Base-by-base conservation (phyloP, 2,888 invertebrate species). In the Ectropis crepuscularia region DNA sequence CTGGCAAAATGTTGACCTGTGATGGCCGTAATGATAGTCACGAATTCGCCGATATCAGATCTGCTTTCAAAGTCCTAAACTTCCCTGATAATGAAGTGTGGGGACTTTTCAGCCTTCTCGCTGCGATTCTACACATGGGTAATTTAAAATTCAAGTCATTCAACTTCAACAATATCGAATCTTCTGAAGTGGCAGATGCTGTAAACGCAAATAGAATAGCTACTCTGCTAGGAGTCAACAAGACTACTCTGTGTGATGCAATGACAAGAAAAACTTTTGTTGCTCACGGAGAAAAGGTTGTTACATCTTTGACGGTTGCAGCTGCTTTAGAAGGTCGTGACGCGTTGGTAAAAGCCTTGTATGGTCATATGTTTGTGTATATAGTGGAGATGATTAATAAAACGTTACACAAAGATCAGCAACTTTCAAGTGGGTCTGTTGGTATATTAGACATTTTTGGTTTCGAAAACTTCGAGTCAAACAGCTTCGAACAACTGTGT, bases 361-460 rank as follows among this genome's bases (percentile, higher is more conserved):
- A 99, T 82, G 98, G 98, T 0, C 95, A 96, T 69, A 94, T 99
- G 76, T 99, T 99, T 82, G 95, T 97, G 65, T 96, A 96, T 90
- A 96, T 99, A 60, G 97, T 99, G 0, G 95, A 96, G 12, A 97
- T 97, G 86, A 98, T 99, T 70, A 99, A 99, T 82, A 94, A 94
- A 71, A 97, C 98, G 6, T 96, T 99, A 65, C 95, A 94, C 75
- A 95, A 95, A 84, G 94, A 95, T 5, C 94, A 94, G 71, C 87
- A 92, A 39, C 85, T 93, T 0, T 91, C 90, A 2, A 94, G 95
- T 71, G 94, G 93, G 39, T 96, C 96, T 0, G 98, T 99, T 67
- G 99, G 99, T 0, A 97, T 99, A 0, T 92, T 99, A 67, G 99
- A 99, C 84, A 99, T 99, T 73, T 99, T 99, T 82, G 99, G 99